Conservation (phyloP, 2,888 invertebrate species). For the Cheilosia scutellata region DNA sequence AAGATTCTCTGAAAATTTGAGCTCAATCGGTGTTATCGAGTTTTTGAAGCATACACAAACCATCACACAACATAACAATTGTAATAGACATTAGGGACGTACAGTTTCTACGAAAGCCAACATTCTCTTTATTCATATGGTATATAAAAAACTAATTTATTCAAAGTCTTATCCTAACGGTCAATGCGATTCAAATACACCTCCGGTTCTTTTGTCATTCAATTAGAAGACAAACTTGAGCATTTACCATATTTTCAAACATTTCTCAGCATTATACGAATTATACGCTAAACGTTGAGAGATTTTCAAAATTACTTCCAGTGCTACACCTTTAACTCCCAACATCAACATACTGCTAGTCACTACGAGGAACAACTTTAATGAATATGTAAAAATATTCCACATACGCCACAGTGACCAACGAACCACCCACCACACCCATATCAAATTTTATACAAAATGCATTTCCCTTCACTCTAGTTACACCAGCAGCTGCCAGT, state of each 20-base stretch:
- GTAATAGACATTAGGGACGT: too few relatives aligned
- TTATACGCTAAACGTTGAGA: conserved; percentile 8
- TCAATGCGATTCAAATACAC: background rate
- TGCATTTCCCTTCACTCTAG: conserved; percentile 35
- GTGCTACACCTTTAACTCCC: conserved; percentile 46
- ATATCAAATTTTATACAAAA: conserved; percentile 28
- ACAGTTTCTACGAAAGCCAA: too few relatives aligned
- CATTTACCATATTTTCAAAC: conserved; percentile 36
- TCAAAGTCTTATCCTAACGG: background rate
- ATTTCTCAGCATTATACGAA: conserved; percentile 22
- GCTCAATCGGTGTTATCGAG: too few relatives aligned
- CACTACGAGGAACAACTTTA: conserved; percentile 27
- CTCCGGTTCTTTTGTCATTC: conserved; percentile 31
- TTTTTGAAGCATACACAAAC: too few relatives aligned
- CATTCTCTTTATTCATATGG: too few relatives aligned
- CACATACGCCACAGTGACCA: conserved; percentile 58
- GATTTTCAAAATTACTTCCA: conserved; percentile 50
- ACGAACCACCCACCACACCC: conserved; percentile 19
- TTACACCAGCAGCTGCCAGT: conserved; percentile 53
- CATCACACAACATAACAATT: too few relatives aligned
- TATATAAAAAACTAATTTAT: too few relatives aligned
- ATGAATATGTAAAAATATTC: conserved; percentile 63
- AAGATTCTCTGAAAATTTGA: too few relatives aligned
- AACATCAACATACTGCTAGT: conserved; percentile 19
- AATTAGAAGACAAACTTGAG: conserved; percentile 57